Base-by-base conservation (phyloP, 2,797 vertebrate species). In the Danio tinwini region DNA sequence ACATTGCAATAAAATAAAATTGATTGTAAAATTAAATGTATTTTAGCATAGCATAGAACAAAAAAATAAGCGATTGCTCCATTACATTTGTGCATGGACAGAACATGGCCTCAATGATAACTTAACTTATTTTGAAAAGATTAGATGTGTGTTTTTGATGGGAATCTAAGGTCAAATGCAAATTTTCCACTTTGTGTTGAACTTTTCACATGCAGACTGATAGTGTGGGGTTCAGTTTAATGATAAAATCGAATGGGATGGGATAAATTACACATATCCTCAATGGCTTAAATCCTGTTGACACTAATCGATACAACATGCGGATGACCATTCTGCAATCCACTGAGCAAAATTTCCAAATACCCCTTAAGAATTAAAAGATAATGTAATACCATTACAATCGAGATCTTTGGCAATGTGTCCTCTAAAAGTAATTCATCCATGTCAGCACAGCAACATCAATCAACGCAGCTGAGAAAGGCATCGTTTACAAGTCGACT, bases 361-460 rank as follows among this genome's bases (percentile, higher is more conserved):
- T 53, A 65, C 39, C 64, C 42, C 42, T 49, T 49, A 58, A 49
- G 80, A 81, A 80, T 78, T 13, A 76, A 40, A 68, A 82, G 79
- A 78, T 83, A 71, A 83, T 79, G 39, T 55, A 56, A 84, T 80
- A 68, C 69, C 55, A 68, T 72, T 82, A 77, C 80, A 86, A 83
- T 86, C 77, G 72, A 87, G 88, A 82, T 79, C 75, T 76, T 56
- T 47, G 72, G 69, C 67, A 65, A 55, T 82, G 29, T 29, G 65
- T 71, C 40, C 76, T 78, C 83, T 45, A 80, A 76, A 72, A 80
- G 53, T 85, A 75, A 86, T 88, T 63, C 55, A 76, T 87, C 85
- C 74, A 78, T 61, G 69, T 85, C 79, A 74, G 40, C n/a, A 64
- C 53, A 47, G n/a, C 47, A 59, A 62, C 59, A 69, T 80, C 40